These are phyloP conservation scores for Corapipo altera DNA, from an alignment of 2,113 vertebrate genomes.

Conservation along the genomic window DNA sequence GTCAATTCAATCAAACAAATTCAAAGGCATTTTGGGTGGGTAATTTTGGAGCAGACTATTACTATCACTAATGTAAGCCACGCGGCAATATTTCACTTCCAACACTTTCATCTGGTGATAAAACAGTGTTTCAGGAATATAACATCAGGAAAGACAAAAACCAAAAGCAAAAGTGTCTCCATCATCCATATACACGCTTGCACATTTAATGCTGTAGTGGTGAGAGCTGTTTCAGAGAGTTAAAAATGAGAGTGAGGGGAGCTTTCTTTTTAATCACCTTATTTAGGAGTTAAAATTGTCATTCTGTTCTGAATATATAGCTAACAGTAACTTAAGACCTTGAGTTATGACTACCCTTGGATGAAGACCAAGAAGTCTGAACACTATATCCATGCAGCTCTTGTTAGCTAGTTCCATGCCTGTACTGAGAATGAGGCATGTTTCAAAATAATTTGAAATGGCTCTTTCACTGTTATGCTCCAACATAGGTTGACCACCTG, in stretches of 20 bases:
- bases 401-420: slow-evolving; percentile 7
- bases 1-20: slow-evolving; percentile 39
- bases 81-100: slow-evolving; percentile 21
- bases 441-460: slow-evolving; percentile 18
- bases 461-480: not conserved
- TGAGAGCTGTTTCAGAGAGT: not conserved
- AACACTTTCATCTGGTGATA: slow-evolving; percentile 43
- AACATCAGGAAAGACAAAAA: slow-evolving; percentile 15
- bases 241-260: not conserved
- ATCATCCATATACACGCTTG: not conserved
- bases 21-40: slow-evolving; percentile 50
- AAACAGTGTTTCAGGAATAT: slow-evolving; percentile 1
- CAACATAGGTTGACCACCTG: not conserved
- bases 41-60: slow-evolving; percentile 45
- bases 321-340: slow-evolving; percentile 39
- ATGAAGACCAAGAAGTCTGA: slow-evolving; percentile 32
- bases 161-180: not conserved
- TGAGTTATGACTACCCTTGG: not conserved
- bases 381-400: not conserved
- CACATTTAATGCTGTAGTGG: not conserved
- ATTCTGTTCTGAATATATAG: not conserved
- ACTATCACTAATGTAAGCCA: slow-evolving; percentile 62
- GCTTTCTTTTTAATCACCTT: not conserved
- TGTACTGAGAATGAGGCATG: not conserved
- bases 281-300: not conserved